These are phyloP conservation scores for Baronia brevicornis DNA, from an alignment of 2,888 invertebrate genomes.

Conservation along the genomic window DNA sequence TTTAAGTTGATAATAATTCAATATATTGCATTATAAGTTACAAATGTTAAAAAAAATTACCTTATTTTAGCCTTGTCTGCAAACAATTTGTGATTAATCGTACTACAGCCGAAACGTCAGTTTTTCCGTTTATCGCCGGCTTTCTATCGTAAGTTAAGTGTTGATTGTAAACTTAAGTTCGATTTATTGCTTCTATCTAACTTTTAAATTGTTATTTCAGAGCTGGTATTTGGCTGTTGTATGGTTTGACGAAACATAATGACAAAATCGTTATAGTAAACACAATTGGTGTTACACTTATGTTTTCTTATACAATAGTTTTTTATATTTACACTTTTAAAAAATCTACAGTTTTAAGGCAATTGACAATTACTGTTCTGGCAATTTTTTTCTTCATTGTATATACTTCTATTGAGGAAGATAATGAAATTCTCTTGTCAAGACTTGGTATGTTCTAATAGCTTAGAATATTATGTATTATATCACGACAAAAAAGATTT, in stretches of 20 bases:
- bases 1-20: background rate
- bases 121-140: constrained; percentile 86
- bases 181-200: constrained; percentile 6
- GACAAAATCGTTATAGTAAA: constrained; percentile 84
- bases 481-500: too few relatives aligned
- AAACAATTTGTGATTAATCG: constrained; percentile 83
- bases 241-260: constrained; percentile 85
- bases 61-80: constrained; percentile 81
- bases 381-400: constrained; percentile 72
- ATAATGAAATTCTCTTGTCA: constrained; percentile 67
- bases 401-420: constrained; percentile 76
- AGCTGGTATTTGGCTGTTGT: constrained; percentile 86
- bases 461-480: too few relatives aligned
- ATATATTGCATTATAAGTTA: constrained; percentile 7
- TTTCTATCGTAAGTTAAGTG: constrained; percentile 79
- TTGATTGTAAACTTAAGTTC: constrained; percentile 2
- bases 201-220: constrained; percentile 64
- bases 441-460: constrained; percentile 76
- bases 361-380: constrained; percentile 70
- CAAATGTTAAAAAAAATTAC: constrained; percentile 7
- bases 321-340: constrained; percentile 84
- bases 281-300: constrained; percentile 81
- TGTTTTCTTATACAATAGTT: constrained; percentile 80
- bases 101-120: constrained; percentile 84
- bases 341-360: constrained; percentile 79